Base-by-base conservation (phyloP, 2,113 vertebrate species). In the Oreocharis arfaki region DNA sequence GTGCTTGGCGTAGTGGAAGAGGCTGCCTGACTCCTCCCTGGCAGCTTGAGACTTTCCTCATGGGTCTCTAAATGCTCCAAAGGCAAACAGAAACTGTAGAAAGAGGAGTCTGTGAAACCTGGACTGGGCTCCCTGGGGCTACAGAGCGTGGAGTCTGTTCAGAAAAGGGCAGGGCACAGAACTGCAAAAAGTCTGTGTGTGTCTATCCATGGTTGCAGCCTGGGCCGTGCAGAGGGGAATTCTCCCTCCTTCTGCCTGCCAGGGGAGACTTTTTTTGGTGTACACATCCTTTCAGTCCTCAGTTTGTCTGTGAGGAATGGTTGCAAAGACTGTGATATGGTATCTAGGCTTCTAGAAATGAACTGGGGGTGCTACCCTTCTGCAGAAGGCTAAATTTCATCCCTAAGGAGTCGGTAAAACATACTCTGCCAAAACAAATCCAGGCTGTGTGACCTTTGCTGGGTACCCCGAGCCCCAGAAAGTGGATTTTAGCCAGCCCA, bases 11-110 rank as follows among this genome's bases (percentile, higher is more conserved):
- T 27, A 33, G 52, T 59, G 71, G 39, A 61, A 55, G 26, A 41
- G 26, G n/a, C 24, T 24, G 23, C 47, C 47, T 75, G 52, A 46
- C 17, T 19, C 7, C 27, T 76, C 30, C 53, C 13, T 10, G n/a
- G 42, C 28, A 57, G 17, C 49, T 53, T 47, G 27, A 75, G 39
- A 71, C n/a, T 85, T 78, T 41, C 22, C 16, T 9, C 10, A 16
- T 1, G 3, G 49, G 30, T 32, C 24, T 7, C 28, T 63, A 46
- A 67, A 30, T 0, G 0, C 32, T 75, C 42, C 33, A 57, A 59
- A 82, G 52, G 60, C 9, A 74, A 91, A 80, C 13, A 76, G 19
- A 24, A n/a, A 14, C 21, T 69, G 47, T 4, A 60, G 19, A 53
- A 74, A 61, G 6, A 53, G 15, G 49, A 5, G 3, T 65, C 28